Conservation (phyloP, 30 jellyfish, hydroid and myxozoan genomes). For the Hydra vulgaris region DNA sequence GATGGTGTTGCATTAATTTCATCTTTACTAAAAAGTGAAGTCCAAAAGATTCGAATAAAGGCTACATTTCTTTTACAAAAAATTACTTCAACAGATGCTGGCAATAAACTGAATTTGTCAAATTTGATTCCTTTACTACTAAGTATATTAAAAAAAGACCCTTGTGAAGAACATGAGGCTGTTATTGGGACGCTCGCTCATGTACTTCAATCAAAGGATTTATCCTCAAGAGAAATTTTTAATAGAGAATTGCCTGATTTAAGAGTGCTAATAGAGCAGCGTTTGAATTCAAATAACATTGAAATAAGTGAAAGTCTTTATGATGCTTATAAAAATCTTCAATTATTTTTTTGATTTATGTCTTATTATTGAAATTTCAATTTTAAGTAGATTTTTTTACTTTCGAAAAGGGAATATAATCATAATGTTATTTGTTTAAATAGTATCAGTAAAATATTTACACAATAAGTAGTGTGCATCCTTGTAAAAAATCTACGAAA, state of each 20-base stretch:
- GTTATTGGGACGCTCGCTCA: neutral
- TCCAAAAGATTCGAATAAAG: constrained; percentile 43
- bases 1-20: constrained; percentile 32
- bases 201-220: neutral
- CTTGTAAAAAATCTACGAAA: too few relatives aligned
- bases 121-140: too few relatives aligned
- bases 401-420: too few relatives aligned
- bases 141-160: neutral
- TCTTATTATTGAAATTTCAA: too few relatives aligned
- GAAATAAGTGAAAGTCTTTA: neutral
- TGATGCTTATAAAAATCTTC: neutral
- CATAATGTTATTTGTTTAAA: too few relatives aligned
- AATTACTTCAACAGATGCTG: constrained; percentile 22
- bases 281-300: neutral
- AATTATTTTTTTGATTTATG: too few relatives aligned
- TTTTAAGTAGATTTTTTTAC: too few relatives aligned
- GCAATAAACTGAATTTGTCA: neutral
- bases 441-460: too few relatives aligned
- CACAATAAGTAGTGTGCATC: too few relatives aligned
- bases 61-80: constrained; percentile 54
- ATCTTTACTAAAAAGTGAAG: constrained; percentile 17
- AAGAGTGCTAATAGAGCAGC: neutral
- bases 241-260: neutral
- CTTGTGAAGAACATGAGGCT: neutral
- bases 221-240: neutral